Evolutionary conservation across 1,140 invertebrate genomes (phyloP), one percentile per base, ranked within the genome.

Genomic region (Chironomus tepperi): DNA sequence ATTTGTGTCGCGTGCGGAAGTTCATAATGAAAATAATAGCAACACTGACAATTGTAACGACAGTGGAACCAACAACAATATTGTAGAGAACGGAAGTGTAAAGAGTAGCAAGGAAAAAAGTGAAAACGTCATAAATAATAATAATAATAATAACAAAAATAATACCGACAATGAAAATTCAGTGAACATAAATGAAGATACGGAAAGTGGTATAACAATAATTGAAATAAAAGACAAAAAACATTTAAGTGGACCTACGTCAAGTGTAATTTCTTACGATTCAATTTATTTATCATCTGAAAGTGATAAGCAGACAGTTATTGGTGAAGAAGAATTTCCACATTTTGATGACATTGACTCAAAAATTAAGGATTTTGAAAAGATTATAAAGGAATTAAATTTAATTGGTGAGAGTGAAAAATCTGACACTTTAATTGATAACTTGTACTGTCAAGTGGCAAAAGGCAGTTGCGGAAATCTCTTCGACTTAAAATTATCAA

Each of bases 221-320:
- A 70, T 70, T 70, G 65, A 70, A 18, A 70, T 70, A 19, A 70
- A 70, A 70, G 65, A 70, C 19, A 70, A 19, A 70, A 70, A 70
- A 5, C 65, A 70, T 21, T 70, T 70, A 19, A 21, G 19, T 70
- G 65, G 16, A 7, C 16, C 16, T 8, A 18, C 65, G 18, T 70
- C 65, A 73, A 75, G 74, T 75, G 75, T 82, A 0, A 82, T 82
- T 70, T 80, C 81, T 73, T 82, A 82, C 75, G 81, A 82, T 74
- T 82, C 81, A 42, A 80, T 82, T 0, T 82, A 82, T 75, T 74
- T 82, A 0, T 82, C 81, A 15, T 82, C 81, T 0, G 81, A 82
- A 65, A 80, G 81, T 47, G 81, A 80, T 10, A 81, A 81, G 72
- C 78, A 78, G 21, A 82, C 80, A 0, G 19, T 82, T n/a, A 76